Evolutionary conservation across 37 sponge, comb jelly and placozoan species (phyloP).

Genomic region (Bolinopsis microptera): DNA sequence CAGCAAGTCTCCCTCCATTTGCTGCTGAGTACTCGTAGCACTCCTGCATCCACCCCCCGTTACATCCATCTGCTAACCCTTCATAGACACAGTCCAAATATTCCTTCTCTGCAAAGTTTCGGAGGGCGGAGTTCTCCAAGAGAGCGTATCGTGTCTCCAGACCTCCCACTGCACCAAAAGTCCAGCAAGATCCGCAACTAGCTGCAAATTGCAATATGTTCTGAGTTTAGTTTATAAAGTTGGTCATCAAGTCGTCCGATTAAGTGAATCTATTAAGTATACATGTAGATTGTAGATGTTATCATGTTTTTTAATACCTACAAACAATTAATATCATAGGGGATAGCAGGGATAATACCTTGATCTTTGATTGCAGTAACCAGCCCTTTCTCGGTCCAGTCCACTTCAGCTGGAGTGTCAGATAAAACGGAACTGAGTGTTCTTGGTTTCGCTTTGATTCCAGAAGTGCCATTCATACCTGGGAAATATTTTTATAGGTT

Average conservation of each 20-base stretch:
- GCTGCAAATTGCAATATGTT: not conserved
- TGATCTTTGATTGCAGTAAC: not conserved
- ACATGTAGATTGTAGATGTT: too few relatives aligned
- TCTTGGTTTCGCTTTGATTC: not conserved
- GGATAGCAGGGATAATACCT: too few relatives aligned
- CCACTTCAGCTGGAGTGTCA: not conserved
- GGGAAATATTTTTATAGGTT: not conserved
- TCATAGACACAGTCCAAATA: slow-evolving; percentile 40
- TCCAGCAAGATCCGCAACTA: slow-evolving; percentile 23
- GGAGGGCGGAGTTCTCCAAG: not conserved
- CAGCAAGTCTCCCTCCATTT: not conserved
- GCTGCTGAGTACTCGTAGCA: not conserved
- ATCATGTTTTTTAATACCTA: too few relatives aligned
- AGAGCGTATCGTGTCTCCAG: slow-evolving; percentile 29
- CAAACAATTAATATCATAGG: too few relatives aligned
- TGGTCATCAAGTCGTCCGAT: too few relatives aligned
- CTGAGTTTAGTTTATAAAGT: not conserved
- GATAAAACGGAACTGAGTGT: not conserved
- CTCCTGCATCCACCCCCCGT: not conserved
- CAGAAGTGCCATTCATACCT: not conserved
- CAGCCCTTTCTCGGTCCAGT: not conserved
- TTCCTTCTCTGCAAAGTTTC: slow-evolving; percentile 22
- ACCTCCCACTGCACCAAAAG: slow-evolving; percentile 16
- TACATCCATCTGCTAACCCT: not conserved
- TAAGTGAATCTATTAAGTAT: too few relatives aligned